Evolutionary conservation across 2,888 invertebrate genomes (phyloP).

Genomic region (Abscondita cerata): DNA sequence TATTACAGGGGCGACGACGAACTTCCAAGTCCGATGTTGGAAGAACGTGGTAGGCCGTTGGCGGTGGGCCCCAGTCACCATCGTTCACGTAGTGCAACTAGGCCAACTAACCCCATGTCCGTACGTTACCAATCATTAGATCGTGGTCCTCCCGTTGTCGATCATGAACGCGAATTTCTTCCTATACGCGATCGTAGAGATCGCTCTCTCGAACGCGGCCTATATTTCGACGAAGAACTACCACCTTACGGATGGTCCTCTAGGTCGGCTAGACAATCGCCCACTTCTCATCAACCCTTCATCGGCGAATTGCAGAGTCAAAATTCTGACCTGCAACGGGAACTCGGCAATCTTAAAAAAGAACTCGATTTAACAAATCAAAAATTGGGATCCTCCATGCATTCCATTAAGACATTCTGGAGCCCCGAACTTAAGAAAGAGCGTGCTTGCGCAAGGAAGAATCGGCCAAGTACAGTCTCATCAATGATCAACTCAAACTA

Average conservation of each 20-base stretch:
- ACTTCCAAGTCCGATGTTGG: conserved; percentile 84
- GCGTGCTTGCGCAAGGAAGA: conserved; percentile 96
- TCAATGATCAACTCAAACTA: conserved; percentile 95
- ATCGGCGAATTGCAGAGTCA: conserved; percentile 89
- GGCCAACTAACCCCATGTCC: conserved; percentile 62
- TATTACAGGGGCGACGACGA: conserved; percentile 82
- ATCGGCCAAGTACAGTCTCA: conserved; percentile 94
- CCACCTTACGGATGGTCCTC: conserved; percentile 47
- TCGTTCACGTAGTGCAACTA: conserved; percentile 82
- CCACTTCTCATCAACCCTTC: conserved; percentile 69
- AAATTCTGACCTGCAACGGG: conserved; percentile 93
- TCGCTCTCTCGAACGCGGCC: conserved; percentile 70
- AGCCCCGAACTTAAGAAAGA: conserved; percentile 99
- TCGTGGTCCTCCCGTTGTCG: conserved; percentile 57
- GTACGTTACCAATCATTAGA: conserved; percentile 65
- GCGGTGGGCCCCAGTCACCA: conserved; percentile 68
- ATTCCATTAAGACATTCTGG: conserved; percentile 99
- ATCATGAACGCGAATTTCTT: conserved; percentile 84
- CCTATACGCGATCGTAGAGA: conserved; percentile 81
- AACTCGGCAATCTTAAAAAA: conserved; percentile 89
- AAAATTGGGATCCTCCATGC: conserved; percentile 98
- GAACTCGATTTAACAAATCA: conserved; percentile 96
- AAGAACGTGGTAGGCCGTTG: conserved; percentile 72
- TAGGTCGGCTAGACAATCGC: conserved; percentile 74
- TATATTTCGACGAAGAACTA: conserved; percentile 73